Conservation (phyloP, 2,113 vertebrate genomes). For the Phaethornis superciliosus region DNA sequence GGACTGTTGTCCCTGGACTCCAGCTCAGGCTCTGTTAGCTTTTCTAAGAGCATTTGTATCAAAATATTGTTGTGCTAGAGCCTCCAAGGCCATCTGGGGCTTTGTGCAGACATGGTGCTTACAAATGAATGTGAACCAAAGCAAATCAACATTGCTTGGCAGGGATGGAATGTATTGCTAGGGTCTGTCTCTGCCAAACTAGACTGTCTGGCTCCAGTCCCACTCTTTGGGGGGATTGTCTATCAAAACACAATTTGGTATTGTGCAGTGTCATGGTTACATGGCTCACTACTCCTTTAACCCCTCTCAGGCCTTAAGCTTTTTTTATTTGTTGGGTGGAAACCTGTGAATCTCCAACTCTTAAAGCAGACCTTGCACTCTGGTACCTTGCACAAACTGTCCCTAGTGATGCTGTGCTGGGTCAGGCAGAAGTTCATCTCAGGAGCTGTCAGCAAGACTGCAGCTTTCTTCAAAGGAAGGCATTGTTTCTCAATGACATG, state of each 20-base stretch:
- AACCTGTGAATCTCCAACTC: background rate
- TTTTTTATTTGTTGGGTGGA: background rate
- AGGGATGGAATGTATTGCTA: slow-evolving; percentile 55
- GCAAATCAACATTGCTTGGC: slow-evolving; percentile 68
- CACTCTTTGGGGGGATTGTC: slow-evolving; percentile 48
- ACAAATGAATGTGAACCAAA: slow-evolving; percentile 68
- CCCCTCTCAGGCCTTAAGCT: background rate
- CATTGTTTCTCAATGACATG: background rate
- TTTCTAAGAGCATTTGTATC: slow-evolving; percentile 58
- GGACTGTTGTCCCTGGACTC: background rate
- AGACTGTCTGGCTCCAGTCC: slow-evolving; percentile 55
- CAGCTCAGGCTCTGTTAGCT: slow-evolving; percentile 45
- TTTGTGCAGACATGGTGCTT: slow-evolving; percentile 55
- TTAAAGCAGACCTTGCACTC: background rate
- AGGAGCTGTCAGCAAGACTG: background rate
- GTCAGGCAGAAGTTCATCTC: background rate
- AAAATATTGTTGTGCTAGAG: slow-evolving; percentile 58
- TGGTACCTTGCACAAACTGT: background rate
- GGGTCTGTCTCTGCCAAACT: slow-evolving; percentile 65
- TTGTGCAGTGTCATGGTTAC: slow-evolving; percentile 12
- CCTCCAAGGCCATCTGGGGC: slow-evolving; percentile 55
- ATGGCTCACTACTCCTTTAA: slow-evolving; percentile 6
- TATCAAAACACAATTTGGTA: slow-evolving; percentile 56
- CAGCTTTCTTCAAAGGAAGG: background rate
- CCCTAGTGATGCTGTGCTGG: accelerated